Conservation (phyloP, 2,797 vertebrate species). For the Okamejei kenojei region DNA sequence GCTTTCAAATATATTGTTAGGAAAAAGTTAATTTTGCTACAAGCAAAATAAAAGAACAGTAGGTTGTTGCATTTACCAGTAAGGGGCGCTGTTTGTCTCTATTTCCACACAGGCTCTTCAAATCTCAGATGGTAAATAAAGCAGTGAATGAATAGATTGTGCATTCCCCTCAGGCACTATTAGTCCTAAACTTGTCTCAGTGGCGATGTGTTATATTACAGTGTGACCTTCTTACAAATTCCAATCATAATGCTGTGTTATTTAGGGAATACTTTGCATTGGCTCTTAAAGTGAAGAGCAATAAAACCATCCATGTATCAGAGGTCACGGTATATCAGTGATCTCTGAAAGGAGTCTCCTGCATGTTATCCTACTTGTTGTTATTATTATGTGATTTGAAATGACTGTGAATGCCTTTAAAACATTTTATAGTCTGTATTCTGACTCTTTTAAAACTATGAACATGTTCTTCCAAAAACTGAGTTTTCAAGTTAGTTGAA, state of each 20-base stretch:
- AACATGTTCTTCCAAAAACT: background rate
- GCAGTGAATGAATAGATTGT: background rate
- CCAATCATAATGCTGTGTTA: slow-evolving; percentile 28
- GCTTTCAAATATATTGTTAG: background rate
- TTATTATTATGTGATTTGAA: slow-evolving; percentile 17
- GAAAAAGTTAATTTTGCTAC: background rate
- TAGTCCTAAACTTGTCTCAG: background rate
- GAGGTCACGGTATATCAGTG: slow-evolving; percentile 36
- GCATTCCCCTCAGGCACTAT: background rate
- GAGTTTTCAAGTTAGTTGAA: background rate
- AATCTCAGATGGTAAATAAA: background rate
- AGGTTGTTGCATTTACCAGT: background rate
- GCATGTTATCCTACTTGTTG: slow-evolving; percentile 19
- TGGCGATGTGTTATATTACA: slow-evolving; percentile 6
- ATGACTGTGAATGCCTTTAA: background rate
- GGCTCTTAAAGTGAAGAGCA: slow-evolving; percentile 13
- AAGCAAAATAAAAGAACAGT: slow-evolving; percentile 5
- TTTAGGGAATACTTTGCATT: slow-evolving; percentile 23
- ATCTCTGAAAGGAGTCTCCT: slow-evolving; percentile 14
- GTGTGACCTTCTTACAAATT: slow-evolving; percentile 23
- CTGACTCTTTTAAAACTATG: background rate
- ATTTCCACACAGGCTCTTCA: slow-evolving; percentile 22
- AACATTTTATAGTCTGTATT: slow-evolving; percentile 18
- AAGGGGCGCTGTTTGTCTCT: slow-evolving; percentile 34
- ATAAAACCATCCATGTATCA: slow-evolving; percentile 16